Evolutionary conservation across 2,888 invertebrate genomes (phyloP).

Genomic region (Oscheius sp.): DNA sequence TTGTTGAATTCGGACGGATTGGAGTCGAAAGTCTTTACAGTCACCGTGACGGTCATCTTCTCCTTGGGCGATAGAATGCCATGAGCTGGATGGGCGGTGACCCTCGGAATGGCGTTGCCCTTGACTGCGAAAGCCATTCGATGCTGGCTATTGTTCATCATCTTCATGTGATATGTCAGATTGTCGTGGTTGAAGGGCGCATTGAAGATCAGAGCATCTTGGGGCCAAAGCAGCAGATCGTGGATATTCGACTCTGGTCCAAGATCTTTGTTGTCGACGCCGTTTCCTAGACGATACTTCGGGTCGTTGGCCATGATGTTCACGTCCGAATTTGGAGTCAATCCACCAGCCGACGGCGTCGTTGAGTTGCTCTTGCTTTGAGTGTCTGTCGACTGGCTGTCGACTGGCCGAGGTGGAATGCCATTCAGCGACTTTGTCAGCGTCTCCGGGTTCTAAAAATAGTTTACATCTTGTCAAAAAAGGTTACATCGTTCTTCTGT

Average conservation of each 20-base stretch:
- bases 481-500: no score
- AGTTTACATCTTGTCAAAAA: no score
- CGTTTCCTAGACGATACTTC: no score
- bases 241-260: slow-evolving; percentile 1
- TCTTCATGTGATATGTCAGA: neutral
- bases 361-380: no score
- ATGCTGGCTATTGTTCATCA: neutral
- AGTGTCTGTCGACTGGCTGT: no score
- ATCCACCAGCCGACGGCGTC: no score
- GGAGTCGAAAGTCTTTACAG: neutral
- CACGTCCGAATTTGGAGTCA: no score
- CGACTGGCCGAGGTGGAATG: no score
- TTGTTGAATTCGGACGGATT: slow-evolving; percentile 6
- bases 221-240: slow-evolving; percentile 17
- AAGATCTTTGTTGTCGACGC: neutral
- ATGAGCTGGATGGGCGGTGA: slow-evolving; percentile 42
- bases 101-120: slow-evolving; percentile 46
- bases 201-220: slow-evolving; percentile 24
- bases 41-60: no score
- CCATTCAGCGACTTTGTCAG: no score
- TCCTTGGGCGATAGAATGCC: slow-evolving; percentile 33
- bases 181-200: slow-evolving; percentile 29
- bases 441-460: no score
- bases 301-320: no score
- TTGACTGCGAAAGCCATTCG: slow-evolving; percentile 31